A percentile compares a stretch with the other conserved stretches of the same genome.
These are phyloP conservation scores for Aix galericulata DNA, from an alignment of 2,113 vertebrate species.

Conservation along the genomic window DNA sequence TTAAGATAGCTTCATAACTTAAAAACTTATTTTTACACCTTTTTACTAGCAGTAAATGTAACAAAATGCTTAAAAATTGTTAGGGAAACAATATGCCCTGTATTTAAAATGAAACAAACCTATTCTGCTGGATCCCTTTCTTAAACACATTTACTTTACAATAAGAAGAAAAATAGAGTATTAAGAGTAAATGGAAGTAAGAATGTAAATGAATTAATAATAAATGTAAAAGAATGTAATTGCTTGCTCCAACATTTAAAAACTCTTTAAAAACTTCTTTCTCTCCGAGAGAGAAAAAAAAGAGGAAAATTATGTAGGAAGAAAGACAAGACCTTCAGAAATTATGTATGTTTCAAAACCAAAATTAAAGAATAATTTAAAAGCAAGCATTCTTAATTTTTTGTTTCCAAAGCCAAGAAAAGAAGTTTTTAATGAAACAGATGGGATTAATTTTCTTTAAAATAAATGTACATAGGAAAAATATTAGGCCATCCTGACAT, in stretches of 20 bases:
- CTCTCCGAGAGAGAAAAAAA: not conserved
- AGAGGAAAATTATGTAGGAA: not conserved
- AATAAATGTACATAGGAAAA: not conserved
- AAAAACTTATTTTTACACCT: not conserved
- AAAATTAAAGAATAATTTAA: not conserved
- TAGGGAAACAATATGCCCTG: not conserved
- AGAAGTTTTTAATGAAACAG: not conserved
- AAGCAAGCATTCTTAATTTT: not conserved
- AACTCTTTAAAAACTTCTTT: not conserved
- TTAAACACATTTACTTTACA: not conserved
- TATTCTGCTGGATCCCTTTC: not conserved
- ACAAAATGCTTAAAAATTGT: not conserved
- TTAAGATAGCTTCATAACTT: not conserved
- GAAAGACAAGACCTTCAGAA: not conserved
- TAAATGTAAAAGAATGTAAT: not conserved
- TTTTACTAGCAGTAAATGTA: not conserved
- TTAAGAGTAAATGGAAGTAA: not conserved
- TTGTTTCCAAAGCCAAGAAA: not conserved
- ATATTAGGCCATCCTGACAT: not conserved
- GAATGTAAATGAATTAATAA: not conserved
- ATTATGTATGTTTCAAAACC: not conserved
- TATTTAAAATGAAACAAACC: not conserved
- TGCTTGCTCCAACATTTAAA: not conserved
- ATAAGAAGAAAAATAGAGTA: not conserved
- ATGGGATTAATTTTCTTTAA: not conserved